These are phyloP conservation scores for Dendrolimus pini DNA, from an alignment of 2,888 invertebrate species.

Conservation along the genomic window DNA sequence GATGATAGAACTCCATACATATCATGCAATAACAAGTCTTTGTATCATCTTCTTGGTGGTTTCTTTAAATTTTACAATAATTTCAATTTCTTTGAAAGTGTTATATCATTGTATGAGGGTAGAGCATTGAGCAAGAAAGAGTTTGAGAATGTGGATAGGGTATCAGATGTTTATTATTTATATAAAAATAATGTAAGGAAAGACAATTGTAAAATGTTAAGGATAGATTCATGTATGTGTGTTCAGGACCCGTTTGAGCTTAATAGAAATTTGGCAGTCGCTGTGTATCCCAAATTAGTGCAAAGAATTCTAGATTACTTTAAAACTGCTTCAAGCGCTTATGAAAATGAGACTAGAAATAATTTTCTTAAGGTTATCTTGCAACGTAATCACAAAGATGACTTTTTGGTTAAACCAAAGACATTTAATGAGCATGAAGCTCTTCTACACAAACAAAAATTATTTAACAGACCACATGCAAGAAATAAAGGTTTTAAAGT, in stretches of 20 bases:
- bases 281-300: conserved; percentile 27
- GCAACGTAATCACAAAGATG: neutral
- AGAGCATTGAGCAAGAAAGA: conserved; percentile 40
- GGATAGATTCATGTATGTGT: conserved; percentile 52
- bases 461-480: neutral
- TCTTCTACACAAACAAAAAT: neutral
- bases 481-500: no score
- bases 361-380: conserved; percentile 17
- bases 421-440: neutral
- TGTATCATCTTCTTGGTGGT: conserved; percentile 72
- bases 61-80: conserved; percentile 80
- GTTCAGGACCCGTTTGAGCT: conserved; percentile 81
- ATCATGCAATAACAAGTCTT: conserved; percentile 29
- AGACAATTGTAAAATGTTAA: conserved; percentile 30
- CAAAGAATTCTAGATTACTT: conserved; percentile 20
- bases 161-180: conserved; percentile 38
- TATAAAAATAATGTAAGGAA: conserved; percentile 44
- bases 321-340: conserved; percentile 23
- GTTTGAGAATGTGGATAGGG: conserved; percentile 32
- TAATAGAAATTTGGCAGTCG: conserved; percentile 57
- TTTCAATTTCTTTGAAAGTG: conserved; percentile 69
- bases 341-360: conserved; percentile 15
- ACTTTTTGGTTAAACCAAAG: neutral
- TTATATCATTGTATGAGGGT: conserved; percentile 79
- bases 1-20: conserved; percentile 27